These are phyloP conservation scores for Clarias platycephalus DNA, from an alignment of 2,797 vertebrate species.

Conservation along the genomic window DNA sequence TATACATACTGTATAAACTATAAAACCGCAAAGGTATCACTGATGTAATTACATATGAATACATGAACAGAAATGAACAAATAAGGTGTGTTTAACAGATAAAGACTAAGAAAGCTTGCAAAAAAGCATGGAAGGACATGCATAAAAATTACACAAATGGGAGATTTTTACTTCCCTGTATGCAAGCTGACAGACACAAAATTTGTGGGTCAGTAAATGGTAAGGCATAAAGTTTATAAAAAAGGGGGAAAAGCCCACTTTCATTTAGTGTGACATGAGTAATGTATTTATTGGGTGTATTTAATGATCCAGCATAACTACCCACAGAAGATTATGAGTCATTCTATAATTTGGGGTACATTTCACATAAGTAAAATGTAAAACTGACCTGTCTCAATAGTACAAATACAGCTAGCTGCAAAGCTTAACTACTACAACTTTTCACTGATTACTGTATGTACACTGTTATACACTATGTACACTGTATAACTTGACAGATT, in stretches of 20 bases:
- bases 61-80: not conserved
- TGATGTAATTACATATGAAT: not conserved
- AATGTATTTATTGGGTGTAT: not conserved
- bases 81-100: not conserved
- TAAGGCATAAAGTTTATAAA: not conserved
- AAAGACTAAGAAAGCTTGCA: not conserved
- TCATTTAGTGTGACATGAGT: not conserved
- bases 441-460: no score
- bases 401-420: no score
- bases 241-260: not conserved
- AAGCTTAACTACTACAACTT: no score
- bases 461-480: no score
- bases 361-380: no score
- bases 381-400: no score
- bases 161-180: not conserved
- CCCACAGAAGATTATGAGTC: not conserved
- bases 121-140: not conserved
- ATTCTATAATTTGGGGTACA: no score
- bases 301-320: not conserved
- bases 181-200: not conserved
- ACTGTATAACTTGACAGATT: no score
- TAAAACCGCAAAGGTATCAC: not conserved
- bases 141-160: not conserved
- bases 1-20: not conserved
- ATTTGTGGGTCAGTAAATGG: not conserved